Evolutionary conservation across 2,797 vertebrate genomes (phyloP), one percentile per base, ranked within the genome.

Genomic region (Aphelocoma californica): DNA sequence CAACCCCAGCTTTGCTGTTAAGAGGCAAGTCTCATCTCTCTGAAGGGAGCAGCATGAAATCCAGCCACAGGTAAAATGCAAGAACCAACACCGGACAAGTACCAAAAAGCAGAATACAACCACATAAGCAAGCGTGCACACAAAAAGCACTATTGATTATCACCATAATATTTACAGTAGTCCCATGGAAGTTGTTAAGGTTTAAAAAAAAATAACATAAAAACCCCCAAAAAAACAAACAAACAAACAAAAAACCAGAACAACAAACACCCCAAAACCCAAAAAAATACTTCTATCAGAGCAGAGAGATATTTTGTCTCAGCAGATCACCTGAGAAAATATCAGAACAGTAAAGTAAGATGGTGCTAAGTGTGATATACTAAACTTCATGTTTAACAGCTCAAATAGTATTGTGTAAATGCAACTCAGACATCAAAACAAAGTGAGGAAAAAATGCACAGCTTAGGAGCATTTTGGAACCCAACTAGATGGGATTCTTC

Each of bases 111-210:
- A 73, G 60, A 70, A 70, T 12, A 14, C 0, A 0, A 26, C 32
- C 7, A 0, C 11, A 0, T 31, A 36, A 79, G 21, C 9, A 48
- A 62, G 34, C 2, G 2, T 28, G 48, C 31, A 67, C 8, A 47
- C 21, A 54, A 51, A 17, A 86, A 72, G 38, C 9, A 18, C 34
- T 19, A 54, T 3, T 61, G 28, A 90, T 66, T 12, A 45, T 34
- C 18, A 40, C 23, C 7, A 2, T 19, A 25, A 18, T 20, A 58
- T 69, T 77, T 79, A 72, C 40, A 58, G 23, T 14, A 50, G 31
- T 12, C 11, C 13, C 53, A 7, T 10, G 5, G 34, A 78, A 20
- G 18, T 26, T 64, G 15, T 64, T 34, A 48, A 56, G 25, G 21
- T 34, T 61, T 2, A 18, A 64, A 64, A 47, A 54, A 31, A 67